Conservation (phyloP, 1,140 invertebrate genomes). For the Diprion similis region DNA sequence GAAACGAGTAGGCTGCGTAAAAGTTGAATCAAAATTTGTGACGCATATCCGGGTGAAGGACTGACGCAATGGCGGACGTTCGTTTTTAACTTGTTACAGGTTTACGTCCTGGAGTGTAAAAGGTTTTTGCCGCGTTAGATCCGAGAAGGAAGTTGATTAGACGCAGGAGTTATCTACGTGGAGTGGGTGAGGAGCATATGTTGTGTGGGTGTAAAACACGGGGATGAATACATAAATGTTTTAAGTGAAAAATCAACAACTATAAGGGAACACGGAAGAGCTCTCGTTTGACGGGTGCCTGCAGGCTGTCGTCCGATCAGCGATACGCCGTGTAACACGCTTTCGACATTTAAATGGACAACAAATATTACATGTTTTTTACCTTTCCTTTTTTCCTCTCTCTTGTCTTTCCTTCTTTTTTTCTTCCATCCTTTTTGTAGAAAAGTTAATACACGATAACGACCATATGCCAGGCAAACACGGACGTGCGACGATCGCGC, state of each 20-base stretch:
- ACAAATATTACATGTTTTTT: slow-evolving; percentile 15
- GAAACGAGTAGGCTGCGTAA: no score
- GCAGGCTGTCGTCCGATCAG: slow-evolving; percentile 2
- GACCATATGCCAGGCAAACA: slow-evolving; percentile 26
- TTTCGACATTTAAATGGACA: slow-evolving; percentile 24
- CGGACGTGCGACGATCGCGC: slow-evolving; percentile 13
- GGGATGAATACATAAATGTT: background rate
- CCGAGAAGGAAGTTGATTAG: background rate
- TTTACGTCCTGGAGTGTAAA: background rate
- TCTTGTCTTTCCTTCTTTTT: background rate
- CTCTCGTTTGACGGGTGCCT: background rate
- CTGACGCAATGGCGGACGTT: no score
- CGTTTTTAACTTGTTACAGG: no score
- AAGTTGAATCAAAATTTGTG: no score
- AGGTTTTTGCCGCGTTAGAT: background rate
- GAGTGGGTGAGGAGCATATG: slow-evolving; percentile 13
- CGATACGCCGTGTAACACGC: no score
- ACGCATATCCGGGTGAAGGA: no score
- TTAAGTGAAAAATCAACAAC: slow-evolving; percentile 10
- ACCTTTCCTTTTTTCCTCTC: background rate
- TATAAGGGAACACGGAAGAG: background rate
- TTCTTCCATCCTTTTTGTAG: slow-evolving; percentile 14
- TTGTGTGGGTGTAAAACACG: slow-evolving; percentile 2
- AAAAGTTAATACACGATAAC: slow-evolving; percentile 16
- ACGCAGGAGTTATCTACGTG: slow-evolving; percentile 10